Evolutionary conservation across 2,113 vertebrate genomes (phyloP), one percentile per base, ranked within the genome.

Genomic region (Isichthys henryi): DNA sequence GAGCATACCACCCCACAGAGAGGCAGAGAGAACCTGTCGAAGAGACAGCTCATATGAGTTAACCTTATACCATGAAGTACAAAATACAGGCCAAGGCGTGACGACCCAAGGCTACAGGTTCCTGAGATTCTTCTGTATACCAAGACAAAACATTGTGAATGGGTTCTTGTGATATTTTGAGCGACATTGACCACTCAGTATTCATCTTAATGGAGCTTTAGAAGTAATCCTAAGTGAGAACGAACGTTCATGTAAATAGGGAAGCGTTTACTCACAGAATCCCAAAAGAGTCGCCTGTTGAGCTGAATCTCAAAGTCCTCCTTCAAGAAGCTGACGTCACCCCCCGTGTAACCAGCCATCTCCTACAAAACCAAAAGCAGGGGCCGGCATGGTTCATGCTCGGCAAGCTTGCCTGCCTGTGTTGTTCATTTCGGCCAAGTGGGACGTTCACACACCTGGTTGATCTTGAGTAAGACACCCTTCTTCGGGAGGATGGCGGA

Each of bases 301-400:
- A 99, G 23, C 93, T 99, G 98, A 17, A 99, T 94, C 92, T 99
- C 98, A 90, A 99, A 96, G 19, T 99, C 98, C 89, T 99, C 98
- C 35, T 99, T 99, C 0, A 99, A 90, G 93, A 99, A 99, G 91
- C 94, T 96, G 94, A 97, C 96, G 0, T 99, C 98, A 77, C 98
- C 98, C 1, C 98, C 98, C 0, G 97, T 96, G 93, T 98, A 99
- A 50, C 98, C 98, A 0, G 98, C 98, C 92, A 99, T 85, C 70
- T 99, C 98, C 98, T 99, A 93, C 2, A 90, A 62, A 5, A 39
- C 5, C 80, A 90, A 3, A 27, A 88, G n/a, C 52, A 58, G 9
- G 21, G 48, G 8, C 46, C 3, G 17, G 43, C 1, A 6, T 39
- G 5, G 11, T 27, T 35, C 35, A 1, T 53, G 35, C 46, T 9